A percentile compares a stretch with the other conserved stretches of the same genome.
These are phyloP conservation scores for Hoplostethus mediterraneus DNA, from an alignment of 2,797 vertebrate species.

Conservation along the genomic window DNA sequence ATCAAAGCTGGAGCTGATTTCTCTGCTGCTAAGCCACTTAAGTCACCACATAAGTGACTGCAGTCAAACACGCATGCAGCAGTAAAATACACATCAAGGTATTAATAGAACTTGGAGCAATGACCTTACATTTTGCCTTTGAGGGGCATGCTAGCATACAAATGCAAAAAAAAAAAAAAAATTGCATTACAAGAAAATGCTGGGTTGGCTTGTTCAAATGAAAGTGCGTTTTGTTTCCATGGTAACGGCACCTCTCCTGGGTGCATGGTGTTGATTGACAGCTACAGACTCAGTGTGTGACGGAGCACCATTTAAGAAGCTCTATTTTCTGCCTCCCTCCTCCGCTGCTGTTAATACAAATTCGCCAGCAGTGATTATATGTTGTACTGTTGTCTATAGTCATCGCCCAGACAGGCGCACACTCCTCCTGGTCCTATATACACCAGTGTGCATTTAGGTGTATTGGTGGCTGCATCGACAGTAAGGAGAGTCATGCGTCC, in stretches of 20 bases:
- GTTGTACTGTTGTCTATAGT: conserved; percentile 45
- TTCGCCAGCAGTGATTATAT: conserved; percentile 50
- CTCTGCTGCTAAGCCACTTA: too few relatives aligned
- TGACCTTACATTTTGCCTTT: too few relatives aligned
- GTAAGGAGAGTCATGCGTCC: conserved; percentile 42
- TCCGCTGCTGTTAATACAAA: conserved; percentile 58
- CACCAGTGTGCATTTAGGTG: conserved; percentile 24
- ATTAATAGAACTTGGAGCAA: too few relatives aligned
- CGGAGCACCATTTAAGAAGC: conserved; percentile 55
- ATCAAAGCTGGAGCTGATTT: too few relatives aligned
- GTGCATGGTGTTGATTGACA: conserved; percentile 64
- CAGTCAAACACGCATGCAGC: too few relatives aligned
- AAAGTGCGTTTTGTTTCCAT: conserved; percentile 67
- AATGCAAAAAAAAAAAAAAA: conserved; percentile 56
- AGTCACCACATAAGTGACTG: too few relatives aligned
- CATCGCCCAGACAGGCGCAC: conserved; percentile 42
- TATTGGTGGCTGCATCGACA: conserved; percentile 52
- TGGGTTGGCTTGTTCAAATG: conserved; percentile 54
- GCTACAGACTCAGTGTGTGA: conserved; percentile 54
- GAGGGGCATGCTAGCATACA: neutral
- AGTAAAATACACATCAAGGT: too few relatives aligned
- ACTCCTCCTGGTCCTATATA: neutral
- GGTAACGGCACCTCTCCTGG: conserved; percentile 56
- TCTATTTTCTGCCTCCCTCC: conserved; percentile 45
- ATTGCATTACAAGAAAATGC: conserved; percentile 52